Conservation (phyloP, 2,797 vertebrate genomes). For the Lepilemur septentrionalis region DNA sequence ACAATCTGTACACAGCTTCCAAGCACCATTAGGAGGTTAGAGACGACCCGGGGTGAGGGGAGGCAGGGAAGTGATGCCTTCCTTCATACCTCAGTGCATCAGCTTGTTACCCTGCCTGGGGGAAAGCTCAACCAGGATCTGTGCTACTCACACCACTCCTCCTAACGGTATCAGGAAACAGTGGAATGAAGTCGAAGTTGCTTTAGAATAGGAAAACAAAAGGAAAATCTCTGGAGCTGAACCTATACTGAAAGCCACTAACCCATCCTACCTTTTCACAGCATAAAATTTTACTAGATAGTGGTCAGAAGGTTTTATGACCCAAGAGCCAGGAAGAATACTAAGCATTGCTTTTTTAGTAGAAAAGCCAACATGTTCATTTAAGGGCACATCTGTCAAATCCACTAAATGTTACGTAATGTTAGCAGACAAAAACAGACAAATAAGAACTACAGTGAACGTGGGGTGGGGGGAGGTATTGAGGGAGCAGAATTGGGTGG, state of each 20-base stretch:
- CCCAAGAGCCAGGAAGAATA: slow-evolving; percentile 10
- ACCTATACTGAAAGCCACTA: background rate
- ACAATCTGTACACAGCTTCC: background rate
- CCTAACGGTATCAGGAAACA: background rate
- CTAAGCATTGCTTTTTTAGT: background rate
- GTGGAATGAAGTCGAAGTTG: background rate
- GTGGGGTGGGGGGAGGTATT: background rate
- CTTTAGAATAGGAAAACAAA: slow-evolving; percentile 48
- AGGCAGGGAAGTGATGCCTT: background rate
- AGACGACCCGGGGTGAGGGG: background rate
- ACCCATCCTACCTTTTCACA: background rate
- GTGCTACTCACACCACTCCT: background rate
- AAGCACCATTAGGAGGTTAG: background rate
- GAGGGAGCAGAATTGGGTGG: background rate
- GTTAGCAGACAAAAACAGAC: slow-evolving; percentile 18
- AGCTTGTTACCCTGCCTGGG: background rate
- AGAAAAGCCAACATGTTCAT: slow-evolving; percentile 33
- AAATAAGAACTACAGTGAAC: background rate
- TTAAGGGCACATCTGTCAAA: slow-evolving; percentile 57
- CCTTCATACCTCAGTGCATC: background rate
- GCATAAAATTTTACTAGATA: slow-evolving; percentile 11
- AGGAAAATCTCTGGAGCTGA: background rate
- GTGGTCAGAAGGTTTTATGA: slow-evolving; percentile 35
- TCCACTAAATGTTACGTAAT: slow-evolving; percentile 42
- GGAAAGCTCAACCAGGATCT: background rate